A percentile compares a stretch with the other conserved stretches of the same genome.
Conservation (phyloP, 2,888 invertebrate species). For the Epinotia demarniana region DNA sequence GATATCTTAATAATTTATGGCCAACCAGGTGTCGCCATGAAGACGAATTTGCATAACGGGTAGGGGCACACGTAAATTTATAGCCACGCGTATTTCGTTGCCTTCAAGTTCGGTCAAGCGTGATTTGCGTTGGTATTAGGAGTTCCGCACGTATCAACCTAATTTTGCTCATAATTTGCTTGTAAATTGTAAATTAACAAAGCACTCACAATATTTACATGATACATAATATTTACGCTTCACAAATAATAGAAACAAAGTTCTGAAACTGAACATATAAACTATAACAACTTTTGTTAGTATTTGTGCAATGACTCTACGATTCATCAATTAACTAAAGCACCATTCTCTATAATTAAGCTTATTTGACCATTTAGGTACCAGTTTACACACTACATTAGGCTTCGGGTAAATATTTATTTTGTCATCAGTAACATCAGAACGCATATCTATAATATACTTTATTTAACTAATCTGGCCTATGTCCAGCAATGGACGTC, state of each 20-base stretch:
- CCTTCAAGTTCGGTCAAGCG: slow-evolving; percentile 48
- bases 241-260: no score
- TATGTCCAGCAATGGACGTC: no score
- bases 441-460: no score
- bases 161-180: background rate
- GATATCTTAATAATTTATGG: slow-evolving; percentile 80
- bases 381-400: background rate
- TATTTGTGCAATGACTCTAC: no score
- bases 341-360: background rate
- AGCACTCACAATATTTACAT: no score
- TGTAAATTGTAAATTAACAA: no score
- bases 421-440: no score
- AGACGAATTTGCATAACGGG: slow-evolving; percentile 71
- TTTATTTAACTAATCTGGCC: no score
- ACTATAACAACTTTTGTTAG: no score
- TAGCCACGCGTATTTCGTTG: slow-evolving; percentile 62
- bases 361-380: background rate
- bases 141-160: background rate
- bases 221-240: no score
- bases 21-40: slow-evolving; percentile 72
- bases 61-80: slow-evolving; percentile 61
- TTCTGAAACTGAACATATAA: no score
- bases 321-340: background rate
- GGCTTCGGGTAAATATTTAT: background rate
- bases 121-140: background rate